Base-by-base conservation (phyloP, 1,140 invertebrate genomes). In the Micrasema longulum region DNA sequence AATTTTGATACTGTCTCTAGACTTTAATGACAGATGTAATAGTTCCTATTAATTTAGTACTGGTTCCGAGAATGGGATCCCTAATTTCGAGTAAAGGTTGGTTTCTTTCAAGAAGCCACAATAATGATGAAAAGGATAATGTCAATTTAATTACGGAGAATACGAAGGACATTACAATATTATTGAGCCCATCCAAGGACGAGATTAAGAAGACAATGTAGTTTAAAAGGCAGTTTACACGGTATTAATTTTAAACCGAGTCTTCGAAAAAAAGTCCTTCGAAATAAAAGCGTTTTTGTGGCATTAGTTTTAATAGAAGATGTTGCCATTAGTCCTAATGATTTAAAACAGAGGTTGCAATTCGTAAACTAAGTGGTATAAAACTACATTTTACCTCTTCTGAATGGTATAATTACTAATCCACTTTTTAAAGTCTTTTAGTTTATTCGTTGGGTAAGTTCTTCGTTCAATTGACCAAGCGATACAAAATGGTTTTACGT, bases 101-200 rank as follows among this genome's bases (percentile, higher is more conserved):
- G 63, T 74, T 68, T 74, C 73, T 74, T 71, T 66, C 26, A 7
- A 47, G 53, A 53, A 62, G 35, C 48, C 48, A 9, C 43, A 41
- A 6, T 11, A 7, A 31, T 31, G 26, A 31, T 31, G 7, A 57
- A 12, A 69, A 69, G 63, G 63, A 70, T 74, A 74, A 74, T 74
- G 73, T 74, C 64, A 71, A 57, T 64, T 71, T 74, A 74, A 74
- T 74, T 74, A 62, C 52, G 70, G 38, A 3, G 31, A 38, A 53
- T 26, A 31, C 6, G 23, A 55, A 55, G 35, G 65, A 68, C 65
- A 68, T 68, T 55, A 68, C 18, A 16, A 68, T 68, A 68, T 43
- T 66, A 52, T 66, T 52, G 47, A 12, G 63, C 6, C 43, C 14
- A 18, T 31, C 23, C 11, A 7, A 53, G 9, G 18, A 53, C 6